Evolutionary conservation across 2,797 vertebrate genomes (phyloP).

Genomic region (Halcyon leucocephala): DNA sequence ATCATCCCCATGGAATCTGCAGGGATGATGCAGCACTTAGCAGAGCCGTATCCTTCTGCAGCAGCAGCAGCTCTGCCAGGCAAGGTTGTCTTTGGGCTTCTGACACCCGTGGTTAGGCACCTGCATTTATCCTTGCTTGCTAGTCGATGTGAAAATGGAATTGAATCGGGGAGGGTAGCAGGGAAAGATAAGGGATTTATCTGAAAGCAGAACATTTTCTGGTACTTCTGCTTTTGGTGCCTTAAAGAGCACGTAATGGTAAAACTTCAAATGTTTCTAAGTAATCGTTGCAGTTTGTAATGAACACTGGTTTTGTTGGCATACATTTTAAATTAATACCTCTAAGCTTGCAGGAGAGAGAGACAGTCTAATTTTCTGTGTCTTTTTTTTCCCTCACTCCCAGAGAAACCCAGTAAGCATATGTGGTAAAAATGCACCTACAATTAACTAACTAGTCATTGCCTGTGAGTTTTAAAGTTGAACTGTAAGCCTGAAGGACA

Average conservation of each 20-base stretch:
- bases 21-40: not conserved
- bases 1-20: not conserved
- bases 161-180: not conserved
- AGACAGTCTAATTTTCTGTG: not conserved
- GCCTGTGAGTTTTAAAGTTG: not conserved
- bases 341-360: not conserved
- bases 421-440: not conserved
- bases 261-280: not conserved
- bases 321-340: not conserved
- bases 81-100: not conserved
- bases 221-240: not conserved
- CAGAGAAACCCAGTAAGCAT: not conserved
- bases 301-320: not conserved
- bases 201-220: not conserved
- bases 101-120: not conserved
- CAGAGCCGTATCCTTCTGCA: not conserved
- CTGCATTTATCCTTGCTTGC: not conserved
- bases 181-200: not conserved
- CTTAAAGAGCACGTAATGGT: not conserved
- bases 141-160: not conserved
- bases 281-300: constrained; percentile 6
- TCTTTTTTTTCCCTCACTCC: not conserved
- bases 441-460: not conserved
- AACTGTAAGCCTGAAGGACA: constrained; percentile 7
- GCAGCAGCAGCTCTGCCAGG: not conserved